Base-by-base conservation (phyloP, 2,113 vertebrate genomes). In the Daboia siamensis region DNA sequence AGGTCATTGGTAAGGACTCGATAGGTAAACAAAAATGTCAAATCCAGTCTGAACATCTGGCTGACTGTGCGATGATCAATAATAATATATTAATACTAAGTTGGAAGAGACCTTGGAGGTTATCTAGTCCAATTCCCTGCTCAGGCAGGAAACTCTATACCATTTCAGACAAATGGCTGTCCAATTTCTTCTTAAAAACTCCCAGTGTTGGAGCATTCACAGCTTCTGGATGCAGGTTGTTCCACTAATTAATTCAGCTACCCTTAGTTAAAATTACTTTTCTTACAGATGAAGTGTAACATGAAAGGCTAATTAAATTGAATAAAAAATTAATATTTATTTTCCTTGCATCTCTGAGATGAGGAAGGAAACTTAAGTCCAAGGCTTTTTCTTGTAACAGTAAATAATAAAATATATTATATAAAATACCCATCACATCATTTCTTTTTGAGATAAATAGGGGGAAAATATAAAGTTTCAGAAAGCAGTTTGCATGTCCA, bases 401-500 rank as follows among this genome's bases (percentile, higher is more conserved):
- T 17, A 89, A 93, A 90, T 46, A 48, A 21, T 80, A 39, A 20
- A 39, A n/a, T n/a, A n/a, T n/a, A n/a, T n/a, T 80, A 39, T 3
- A 39, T 39, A 80, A 20, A 80, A 80, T 74, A 39, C n/a, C n/a
- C n/a, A 39, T 80, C 69, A 39, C 15, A 39, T 39, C 69, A 80
- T 44, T 80, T 39, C 33, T n/a, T 55, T 69, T 17, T 56, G 74
- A 54, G 20, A 39, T 85, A 56, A 39, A 91, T 13, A 85, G 55
- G 55, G 39, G 7, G 54, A 56, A 59, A 61, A 46, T 48, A 88
- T 9, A 88, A 88, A 11, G 39, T 51, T 88, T 74, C 51, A 88
- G 52, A 48, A 57, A 6, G 90, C 92, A 95, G 92, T 91, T 96
- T 95, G 93, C 93, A 92, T 93, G 46, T 95, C 95, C 96, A 95